Conservation (phyloP, 2,797 vertebrate species). For the Cyclura pinguis region DNA sequence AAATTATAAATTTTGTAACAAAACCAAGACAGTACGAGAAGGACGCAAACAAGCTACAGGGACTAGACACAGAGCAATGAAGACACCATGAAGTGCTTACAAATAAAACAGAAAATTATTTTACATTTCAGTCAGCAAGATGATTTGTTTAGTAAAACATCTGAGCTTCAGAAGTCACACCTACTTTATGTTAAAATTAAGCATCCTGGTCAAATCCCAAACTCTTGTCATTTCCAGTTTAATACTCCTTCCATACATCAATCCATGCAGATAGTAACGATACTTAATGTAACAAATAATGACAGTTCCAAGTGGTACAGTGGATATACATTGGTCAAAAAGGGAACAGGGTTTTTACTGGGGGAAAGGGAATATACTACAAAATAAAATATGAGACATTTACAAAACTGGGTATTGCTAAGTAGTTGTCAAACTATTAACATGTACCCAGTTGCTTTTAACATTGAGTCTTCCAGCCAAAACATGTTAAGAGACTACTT, state of each 20-base stretch:
- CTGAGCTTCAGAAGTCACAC: constrained; percentile 78
- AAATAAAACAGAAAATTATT: constrained; percentile 77
- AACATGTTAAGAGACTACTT: constrained; percentile 71
- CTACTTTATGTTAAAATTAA: constrained; percentile 80
- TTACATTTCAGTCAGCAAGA: constrained; percentile 78
- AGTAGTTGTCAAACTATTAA: constrained; percentile 77
- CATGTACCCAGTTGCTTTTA: constrained; percentile 73
- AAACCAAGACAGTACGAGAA: constrained; percentile 80
- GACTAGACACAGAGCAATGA: constrained; percentile 79
- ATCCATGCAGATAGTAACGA: constrained; percentile 83
- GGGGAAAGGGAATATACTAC: constrained; percentile 66
- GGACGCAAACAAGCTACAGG: constrained; percentile 79
- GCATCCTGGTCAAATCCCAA: constrained; percentile 74
- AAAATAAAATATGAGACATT: constrained; percentile 77
- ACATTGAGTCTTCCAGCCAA: constrained; percentile 76
- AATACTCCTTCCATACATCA: constrained; percentile 78
- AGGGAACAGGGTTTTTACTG: constrained; percentile 61
- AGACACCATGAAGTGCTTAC: constrained; percentile 71
- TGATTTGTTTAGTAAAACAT: constrained; percentile 75
- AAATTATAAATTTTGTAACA: constrained; percentile 87
- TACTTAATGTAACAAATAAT: constrained; percentile 77
- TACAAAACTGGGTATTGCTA: constrained; percentile 79
- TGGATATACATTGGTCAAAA: constrained; percentile 76
- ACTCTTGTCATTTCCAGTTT: constrained; percentile 69
- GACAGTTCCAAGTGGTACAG: constrained; percentile 77